phyloP scores from a whole-genome alignment of 1,140 invertebrate species.

The Temnothorax curvispinosus region DNA sequence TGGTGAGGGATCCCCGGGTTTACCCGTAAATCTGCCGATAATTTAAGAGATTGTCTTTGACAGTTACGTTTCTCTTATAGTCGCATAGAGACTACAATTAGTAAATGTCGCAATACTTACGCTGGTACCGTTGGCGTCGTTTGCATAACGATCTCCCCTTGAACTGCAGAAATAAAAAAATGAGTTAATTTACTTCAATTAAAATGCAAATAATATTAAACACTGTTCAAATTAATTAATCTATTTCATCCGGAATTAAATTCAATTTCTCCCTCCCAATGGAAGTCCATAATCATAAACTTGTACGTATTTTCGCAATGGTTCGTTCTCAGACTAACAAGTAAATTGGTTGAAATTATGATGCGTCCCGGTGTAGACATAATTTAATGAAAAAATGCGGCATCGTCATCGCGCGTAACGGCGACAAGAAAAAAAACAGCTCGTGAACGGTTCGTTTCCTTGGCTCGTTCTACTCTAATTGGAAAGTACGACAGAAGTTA shows the following conservation, averaged over 20 bases:
- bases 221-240: background rate
- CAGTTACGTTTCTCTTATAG: background rate
- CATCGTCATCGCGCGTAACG: conserved; percentile 66
- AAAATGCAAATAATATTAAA: conserved; percentile 8
- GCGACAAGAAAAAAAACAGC: conserved; percentile 69
- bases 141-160: conserved; percentile 85
- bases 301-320: conserved; percentile 9
- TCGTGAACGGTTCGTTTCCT: conserved; percentile 72
- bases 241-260: background rate
- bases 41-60: background rate
- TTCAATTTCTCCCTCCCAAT: background rate
- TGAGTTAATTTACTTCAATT: conserved; percentile 25
- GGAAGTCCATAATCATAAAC: background rate
- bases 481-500: conserved; percentile 61
- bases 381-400: conserved; percentile 47
- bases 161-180: conserved; percentile 79
- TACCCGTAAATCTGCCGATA: conserved; percentile 79
- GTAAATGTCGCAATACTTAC: conserved; percentile 76
- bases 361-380: conserved; percentile 41
- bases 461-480: conserved; percentile 68
- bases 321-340: conserved; percentile 38
- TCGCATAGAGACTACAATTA: background rate
- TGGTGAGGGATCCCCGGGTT: conserved; percentile 91
- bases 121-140: conserved; percentile 82
- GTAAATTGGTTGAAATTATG: conserved; percentile 69